Conservation (phyloP, 2,888 invertebrate genomes). For the Aspidiotus destructor region DNA sequence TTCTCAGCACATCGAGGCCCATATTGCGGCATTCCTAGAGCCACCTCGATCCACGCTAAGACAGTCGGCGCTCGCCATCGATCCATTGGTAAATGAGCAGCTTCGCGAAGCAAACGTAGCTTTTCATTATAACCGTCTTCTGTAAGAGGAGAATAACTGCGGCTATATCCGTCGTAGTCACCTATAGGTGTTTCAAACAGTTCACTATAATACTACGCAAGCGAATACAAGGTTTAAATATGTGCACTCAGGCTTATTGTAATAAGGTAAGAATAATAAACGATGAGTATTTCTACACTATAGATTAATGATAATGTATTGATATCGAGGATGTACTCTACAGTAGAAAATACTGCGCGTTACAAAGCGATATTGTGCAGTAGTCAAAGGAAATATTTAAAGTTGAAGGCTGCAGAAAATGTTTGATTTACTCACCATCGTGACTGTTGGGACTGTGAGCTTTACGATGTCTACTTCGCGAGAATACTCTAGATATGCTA, state of each 20-base stretch:
- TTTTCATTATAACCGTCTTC: slow-evolving; percentile 69
- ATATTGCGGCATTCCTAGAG: slow-evolving; percentile 89
- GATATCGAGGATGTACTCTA: background rate
- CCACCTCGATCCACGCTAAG: slow-evolving; percentile 87
- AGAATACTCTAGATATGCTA: slow-evolving; percentile 81
- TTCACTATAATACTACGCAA: slow-evolving; percentile 20
- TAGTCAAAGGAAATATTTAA: background rate
- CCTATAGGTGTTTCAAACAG: slow-evolving; percentile 23
- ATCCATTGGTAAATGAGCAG: slow-evolving; percentile 72
- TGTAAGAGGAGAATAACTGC: slow-evolving; percentile 56
- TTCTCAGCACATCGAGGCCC: slow-evolving; percentile 83
- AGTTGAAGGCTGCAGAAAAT: background rate
- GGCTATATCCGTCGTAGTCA: slow-evolving; percentile 37
- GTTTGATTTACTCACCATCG: slow-evolving; percentile 45
- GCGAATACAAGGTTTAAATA: too few species aligned
- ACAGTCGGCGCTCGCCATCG: slow-evolving; percentile 89
- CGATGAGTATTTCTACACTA: background rate
- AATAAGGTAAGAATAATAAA: background rate
- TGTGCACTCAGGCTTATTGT: too few species aligned
- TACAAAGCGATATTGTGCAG: too few species aligned
- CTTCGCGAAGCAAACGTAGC: slow-evolving; percentile 65
- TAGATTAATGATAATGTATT: background rate
- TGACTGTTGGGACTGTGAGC: slow-evolving; percentile 56
- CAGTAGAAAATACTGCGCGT: background rate
- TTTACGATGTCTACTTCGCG: slow-evolving; percentile 72